Evolutionary conservation across 2,113 vertebrate species (phyloP), one percentile per base, ranked within the genome.

Genomic region (Sebastes schlegelii): DNA sequence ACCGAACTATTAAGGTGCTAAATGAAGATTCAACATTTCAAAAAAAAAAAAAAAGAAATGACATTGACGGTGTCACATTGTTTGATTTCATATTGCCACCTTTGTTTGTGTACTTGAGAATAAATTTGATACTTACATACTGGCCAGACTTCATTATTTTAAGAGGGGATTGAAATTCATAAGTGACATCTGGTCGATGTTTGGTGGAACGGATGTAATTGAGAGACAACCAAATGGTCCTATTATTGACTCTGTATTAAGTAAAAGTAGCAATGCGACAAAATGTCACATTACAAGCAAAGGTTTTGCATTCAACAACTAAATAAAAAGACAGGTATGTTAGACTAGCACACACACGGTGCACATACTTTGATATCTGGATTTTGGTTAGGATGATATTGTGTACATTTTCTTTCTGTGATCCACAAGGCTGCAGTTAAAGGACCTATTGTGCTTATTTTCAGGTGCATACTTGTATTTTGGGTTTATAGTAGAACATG

Each of bases 1-100:
- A 95, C 88, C 92, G 78, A 94, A 91, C 86, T 91, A 86, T 93
- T 86, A 92, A 93, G 94, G 94, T 96, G 94, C 95, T 95, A 95
- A 94, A 95, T 95, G 94, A 95, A 94, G 93, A 94, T 84, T 87
- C 77, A 79, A 78, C 90, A 66, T 93, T 89, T 90, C 61, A 84
- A 75, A 13, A 79, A 91, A 88, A 88, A 80, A 85, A 85, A 78
- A 91, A 89, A 91, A 4, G 34, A 77, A 85, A 80, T 87, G 85
- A 91, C 88, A 85, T 89, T 81, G 69, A 77, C 82, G 60, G 72
- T 89, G 87, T 88, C 86, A 73, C 84, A 77, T 91, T 87, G 86
- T 92, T 93, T 91, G 82, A 88, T 88, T 92, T 91, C 80, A 89
- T 94, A 84, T 85, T 67, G 66, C 88, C 92, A 93, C 94, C 91